Evolutionary conservation across 1,140 invertebrate genomes (phyloP).

Genomic region (Drosophila dunni): DNA sequence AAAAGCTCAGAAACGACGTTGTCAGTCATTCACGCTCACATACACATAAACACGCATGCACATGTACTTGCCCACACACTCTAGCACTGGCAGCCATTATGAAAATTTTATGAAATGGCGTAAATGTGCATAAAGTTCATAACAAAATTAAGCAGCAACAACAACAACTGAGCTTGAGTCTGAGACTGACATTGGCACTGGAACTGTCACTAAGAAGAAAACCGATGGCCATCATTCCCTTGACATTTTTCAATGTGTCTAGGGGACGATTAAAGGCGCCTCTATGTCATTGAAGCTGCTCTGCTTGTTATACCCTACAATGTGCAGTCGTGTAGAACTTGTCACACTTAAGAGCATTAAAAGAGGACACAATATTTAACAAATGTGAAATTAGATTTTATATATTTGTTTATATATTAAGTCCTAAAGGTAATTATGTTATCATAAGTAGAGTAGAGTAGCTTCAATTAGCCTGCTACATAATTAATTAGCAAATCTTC

Average conservation of each 20-base stretch:
- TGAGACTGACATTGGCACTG: no score
- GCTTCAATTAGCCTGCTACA: no score
- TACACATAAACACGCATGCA: slow-evolving; percentile 14
- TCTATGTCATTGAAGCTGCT: slow-evolving; percentile 4
- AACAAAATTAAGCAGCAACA: slow-evolving; percentile 72
- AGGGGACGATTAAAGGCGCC: neutral
- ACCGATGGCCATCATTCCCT: slow-evolving; percentile 51
- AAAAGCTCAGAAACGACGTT: slow-evolving; percentile 65
- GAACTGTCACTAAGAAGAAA: neutral
- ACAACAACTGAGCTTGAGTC: slow-evolving; percentile 7
- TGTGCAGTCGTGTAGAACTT: neutral
- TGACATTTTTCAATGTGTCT: slow-evolving; percentile 34
- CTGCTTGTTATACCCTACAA: neutral
- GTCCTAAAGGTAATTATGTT: no score
- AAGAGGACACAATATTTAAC: no score
- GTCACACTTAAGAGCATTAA: neutral
- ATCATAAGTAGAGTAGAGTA: no score
- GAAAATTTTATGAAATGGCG: slow-evolving; percentile 80
- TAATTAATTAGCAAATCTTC: no score
- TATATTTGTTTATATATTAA: no score
- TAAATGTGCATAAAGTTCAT: slow-evolving; percentile 74
- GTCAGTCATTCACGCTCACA: slow-evolving; percentile 59
- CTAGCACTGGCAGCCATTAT: slow-evolving; percentile 60
- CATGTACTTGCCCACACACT: slow-evolving; percentile 6
- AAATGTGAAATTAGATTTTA: no score